phyloP scores from a whole-genome alignment of 1,140 invertebrate species.

The Armadillidium nasatum region DNA sequence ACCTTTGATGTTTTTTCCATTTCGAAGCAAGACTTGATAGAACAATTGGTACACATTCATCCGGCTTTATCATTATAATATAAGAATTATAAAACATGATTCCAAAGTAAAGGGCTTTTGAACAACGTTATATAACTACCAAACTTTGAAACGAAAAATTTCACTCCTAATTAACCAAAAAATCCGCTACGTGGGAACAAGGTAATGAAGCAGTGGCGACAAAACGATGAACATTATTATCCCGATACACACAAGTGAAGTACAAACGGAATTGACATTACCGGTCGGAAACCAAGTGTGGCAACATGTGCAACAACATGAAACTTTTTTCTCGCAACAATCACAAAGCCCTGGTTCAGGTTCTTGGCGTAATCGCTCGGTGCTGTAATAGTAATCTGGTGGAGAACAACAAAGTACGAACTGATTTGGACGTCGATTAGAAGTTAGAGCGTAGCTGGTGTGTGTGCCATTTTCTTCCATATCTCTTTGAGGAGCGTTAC shows the following conservation, averaged over 20 bases:
- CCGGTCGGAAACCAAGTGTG: slow-evolving; percentile 19
- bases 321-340: slow-evolving; percentile 26
- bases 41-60: too few relatives aligned
- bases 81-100: too few relatives aligned
- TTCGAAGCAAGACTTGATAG: too few relatives aligned
- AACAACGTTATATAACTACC: too few relatives aligned
- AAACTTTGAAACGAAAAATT: too few relatives aligned
- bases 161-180: too few relatives aligned
- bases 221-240: slow-evolving; percentile 30
- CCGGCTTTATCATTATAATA: too few relatives aligned
- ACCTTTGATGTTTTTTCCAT: too few relatives aligned
- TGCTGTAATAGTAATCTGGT: slow-evolving; percentile 22
- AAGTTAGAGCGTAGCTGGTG: slow-evolving; percentile 4
- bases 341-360: slow-evolving; percentile 26
- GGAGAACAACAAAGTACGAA: slow-evolving; percentile 7
- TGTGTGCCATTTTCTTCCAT: background rate
- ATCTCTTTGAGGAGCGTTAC: background rate
- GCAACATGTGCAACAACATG: slow-evolving; percentile 23
- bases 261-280: slow-evolving; percentile 23
- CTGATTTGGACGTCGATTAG: background rate
- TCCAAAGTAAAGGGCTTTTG: too few relatives aligned
- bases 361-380: slow-evolving; percentile 26
- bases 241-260: slow-evolving; percentile 18
- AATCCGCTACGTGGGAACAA: slow-evolving; percentile 22
- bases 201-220: slow-evolving; percentile 27